Evolutionary conservation across 2,113 vertebrate genomes (phyloP), one percentile per base, ranked within the genome.

Genomic region (Notothenia rossii): DNA sequence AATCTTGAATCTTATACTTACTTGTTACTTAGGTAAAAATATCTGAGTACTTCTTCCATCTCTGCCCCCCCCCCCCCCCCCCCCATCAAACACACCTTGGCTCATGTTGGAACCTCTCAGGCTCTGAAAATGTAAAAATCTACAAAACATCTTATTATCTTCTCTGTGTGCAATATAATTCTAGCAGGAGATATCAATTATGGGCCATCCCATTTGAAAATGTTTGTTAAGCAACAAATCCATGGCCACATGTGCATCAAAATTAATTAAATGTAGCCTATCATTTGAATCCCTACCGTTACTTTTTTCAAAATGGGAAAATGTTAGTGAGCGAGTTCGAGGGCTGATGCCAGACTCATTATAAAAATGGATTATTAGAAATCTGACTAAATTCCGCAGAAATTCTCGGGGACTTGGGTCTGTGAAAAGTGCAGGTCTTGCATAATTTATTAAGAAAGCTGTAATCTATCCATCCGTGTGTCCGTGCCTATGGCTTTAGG

Each of bases 371-470:
- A 64, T 76, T 84, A 83, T 65, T 29, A 82, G 45, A 84, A 72
- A 88, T 51, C 67, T 11, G 0, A 22, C 3, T 13, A 29, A 45
- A 81, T 67, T 48, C 61, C 12, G 10, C 70, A 81, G 59, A 69
- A 10, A 70, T 71, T 81, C 79, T 25, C 29, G 40, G 72, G 69
- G 84, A 84, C 75, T 20, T 55, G 43, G 72, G 80, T 79, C 80
- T 72, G 75, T 73, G 81, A 90, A 93, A 94, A 92, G 88, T 92
- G 91, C 66, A 67, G 74, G 51, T 88, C 70, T 79, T 94, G 84
- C 91, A 92, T 94, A 92, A 92, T 93, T 93, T 58, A 92, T 94
- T 10, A 54, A 55, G 33, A 88, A 82, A 81, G 75, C 87, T 76
- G 91, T 80, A 90, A 92, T 92, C 84, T 68, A 88, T 91, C 90